Evolutionary conservation across 2,113 vertebrate genomes (phyloP), one percentile per base, ranked within the genome.

Genomic region (Sula dactylatra): DNA sequence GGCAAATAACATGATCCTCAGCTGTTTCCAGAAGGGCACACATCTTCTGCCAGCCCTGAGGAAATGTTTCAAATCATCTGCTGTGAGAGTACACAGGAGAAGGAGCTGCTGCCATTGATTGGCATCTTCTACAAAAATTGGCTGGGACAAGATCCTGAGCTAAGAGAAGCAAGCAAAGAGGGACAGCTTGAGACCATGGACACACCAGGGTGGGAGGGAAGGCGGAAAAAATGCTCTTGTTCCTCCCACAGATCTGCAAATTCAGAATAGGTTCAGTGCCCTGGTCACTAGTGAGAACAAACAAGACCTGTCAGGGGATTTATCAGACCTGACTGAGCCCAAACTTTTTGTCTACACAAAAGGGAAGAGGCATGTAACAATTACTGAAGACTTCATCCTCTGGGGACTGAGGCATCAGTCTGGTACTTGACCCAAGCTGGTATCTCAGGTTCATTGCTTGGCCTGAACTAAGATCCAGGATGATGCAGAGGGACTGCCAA

Each of bases 111-210:
- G 50, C 7, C 38, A 19, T 44, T 3, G 2, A n/a, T 19, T 42
- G 26, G 26, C 12, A 55, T 54, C 31, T 44, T 81, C 70, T 25
- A 61, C 10, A 38, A 36, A 87, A 73, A 10, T 65, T 5, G 4
- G 3, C 34, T 65, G 40, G 3, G 9, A 71, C 14, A 65, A 47
- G 27, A 79, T 4, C 31, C 32, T 64, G 19, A 80, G 27, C 10
- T 36, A 78, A 54, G 18, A 83, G 29, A 77, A 92, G 27, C 0
- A 2, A 52, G 11, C 17, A 78, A 50, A 70, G 13, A 77, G n/a
- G 16, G 13, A 32, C 10, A 81, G 4, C 5, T 54, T 31, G 31
- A 84, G 12, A 7, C 34, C 0, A 0, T 11, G 11, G 40, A 62
- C 11, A 52, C 9, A 27, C 4, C 1, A n/a, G n/a, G n/a, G 42